Conservation (phyloP, 2,888 invertebrate genomes). For the Hirudinaria manillensis region DNA sequence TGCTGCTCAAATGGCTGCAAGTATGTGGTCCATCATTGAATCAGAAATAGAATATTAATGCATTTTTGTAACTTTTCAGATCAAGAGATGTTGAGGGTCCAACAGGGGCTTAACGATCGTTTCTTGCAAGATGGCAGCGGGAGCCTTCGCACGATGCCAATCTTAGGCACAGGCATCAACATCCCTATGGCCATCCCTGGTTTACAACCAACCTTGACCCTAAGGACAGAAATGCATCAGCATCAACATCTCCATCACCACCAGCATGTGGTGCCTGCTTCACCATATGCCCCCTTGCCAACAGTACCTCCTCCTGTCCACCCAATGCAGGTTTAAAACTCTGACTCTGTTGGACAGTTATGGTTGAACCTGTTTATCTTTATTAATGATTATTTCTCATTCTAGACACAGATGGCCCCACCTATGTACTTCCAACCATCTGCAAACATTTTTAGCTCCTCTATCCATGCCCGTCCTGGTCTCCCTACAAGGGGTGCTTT, state of each 20-base stretch:
- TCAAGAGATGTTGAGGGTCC: slow-evolving; percentile 34
- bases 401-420: slow-evolving; percentile 11
- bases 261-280: slow-evolving; percentile 33
- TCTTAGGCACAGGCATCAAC: slow-evolving; percentile 16
- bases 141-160: slow-evolving; percentile 19
- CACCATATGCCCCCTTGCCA: slow-evolving; percentile 28
- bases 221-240: slow-evolving; percentile 36
- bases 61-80: slow-evolving; percentile 20
- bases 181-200: slow-evolving; percentile 28
- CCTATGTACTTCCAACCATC: slow-evolving; percentile 24
- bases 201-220: slow-evolving; percentile 27
- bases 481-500: slow-evolving; percentile 24
- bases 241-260: slow-evolving; percentile 35
- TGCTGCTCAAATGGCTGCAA: slow-evolving; percentile 31
- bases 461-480: slow-evolving; percentile 1
- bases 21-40: background rate
- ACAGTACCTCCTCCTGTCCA: slow-evolving; percentile 16
- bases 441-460: slow-evolving; percentile 10
- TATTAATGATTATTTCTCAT: too few relatives aligned
- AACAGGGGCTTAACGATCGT: slow-evolving; percentile 36
- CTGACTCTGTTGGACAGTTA: too few relatives aligned
- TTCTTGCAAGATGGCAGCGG: slow-evolving; percentile 34
- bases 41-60: background rate
- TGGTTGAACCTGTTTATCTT: too few relatives aligned
- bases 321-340: background rate